Evolutionary conservation across 2,113 vertebrate species (phyloP), one percentile per base, ranked within the genome.

Genomic region (Nipponia nippon): DNA sequence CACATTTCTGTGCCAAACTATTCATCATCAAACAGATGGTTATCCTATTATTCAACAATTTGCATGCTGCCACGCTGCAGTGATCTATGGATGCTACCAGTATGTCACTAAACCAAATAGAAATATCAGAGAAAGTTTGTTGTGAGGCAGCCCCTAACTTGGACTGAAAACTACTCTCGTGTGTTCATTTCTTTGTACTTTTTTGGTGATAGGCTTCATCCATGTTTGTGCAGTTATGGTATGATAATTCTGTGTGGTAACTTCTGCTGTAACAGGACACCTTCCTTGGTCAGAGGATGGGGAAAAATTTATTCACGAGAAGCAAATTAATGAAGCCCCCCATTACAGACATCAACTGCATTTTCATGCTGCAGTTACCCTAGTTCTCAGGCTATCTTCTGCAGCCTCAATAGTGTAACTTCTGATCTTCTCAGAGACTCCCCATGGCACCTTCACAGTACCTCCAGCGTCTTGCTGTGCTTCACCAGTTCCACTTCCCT

Each of bases 11-110:
- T 75, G 94, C 94, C 73, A 94, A 89, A 61, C 36, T 47, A 70
- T 96, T 88, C 77, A 81, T 94, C 84, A 52, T 86, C 83, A 84
- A 78, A 83, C 75, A 75, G 84, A 79, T 91, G 53, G 70, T 93
- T 96, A 89, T 84, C 61, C 56, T 87, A 26, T 94, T 90, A 90
- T 83, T 95, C 77, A 94, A 16, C 30, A 72, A 26, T 97, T 92
- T 95, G 71, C 47, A 93, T 46, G 30, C 84, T 80, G 87, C 94
- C 61, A 77, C 15, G 16, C 94, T 91, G 53, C 94, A 92, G 89
- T 86, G 71, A 95, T 84, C 56, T 79, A 36, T 78, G 59, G 44
- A 16, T 10, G 32, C n/a, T 89, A 63, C 56, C 84, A 84, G 53
- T 32, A 87, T 90, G 72, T 91, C 69, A 88, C 62, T 86, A 71